Evolutionary conservation across 2,888 invertebrate genomes (phyloP).

Genomic region (Andrena praecox): DNA sequence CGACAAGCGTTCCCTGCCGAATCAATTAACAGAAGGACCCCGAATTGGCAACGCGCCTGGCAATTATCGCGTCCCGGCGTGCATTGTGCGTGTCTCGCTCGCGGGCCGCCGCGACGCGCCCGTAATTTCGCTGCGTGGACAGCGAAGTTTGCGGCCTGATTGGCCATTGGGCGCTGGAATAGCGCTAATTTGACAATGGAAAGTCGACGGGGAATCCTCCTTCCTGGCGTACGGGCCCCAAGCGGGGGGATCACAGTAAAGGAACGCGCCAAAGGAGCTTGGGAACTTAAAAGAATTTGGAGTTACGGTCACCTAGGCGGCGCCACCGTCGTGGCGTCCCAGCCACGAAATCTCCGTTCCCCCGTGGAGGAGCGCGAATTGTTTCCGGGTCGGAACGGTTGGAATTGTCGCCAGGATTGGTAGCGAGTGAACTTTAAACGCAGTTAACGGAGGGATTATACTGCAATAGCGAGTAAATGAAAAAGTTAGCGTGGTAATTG

Average conservation of each 20-base stretch:
- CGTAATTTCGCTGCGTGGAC: slow-evolving; percentile 60
- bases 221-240: no score
- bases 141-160: slow-evolving; percentile 59
- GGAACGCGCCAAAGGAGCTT: neutral
- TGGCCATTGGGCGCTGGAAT: slow-evolving; percentile 4
- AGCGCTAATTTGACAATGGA: slow-evolving; percentile 49
- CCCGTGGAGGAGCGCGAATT: neutral
- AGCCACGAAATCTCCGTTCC: neutral
- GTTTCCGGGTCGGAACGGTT: slow-evolving; percentile 11
- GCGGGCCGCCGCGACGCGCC: slow-evolving; percentile 55
- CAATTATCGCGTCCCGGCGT: slow-evolving; percentile 73
- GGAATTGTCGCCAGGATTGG: slow-evolving; percentile 26
- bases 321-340: neutral
- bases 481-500: slow-evolving; percentile 58
- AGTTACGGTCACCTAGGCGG: neutral
- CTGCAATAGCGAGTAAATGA: slow-evolving; percentile 46
- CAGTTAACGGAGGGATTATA: slow-evolving; percentile 42
- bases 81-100: slow-evolving; percentile 63
- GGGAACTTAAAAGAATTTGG: neutral
- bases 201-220: neutral
- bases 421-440: slow-evolving; percentile 33
- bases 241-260: neutral
- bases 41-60: slow-evolving; percentile 74
- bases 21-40: slow-evolving; percentile 71
- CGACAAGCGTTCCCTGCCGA: slow-evolving; percentile 66